Evolutionary conservation across 1,140 invertebrate genomes (phyloP).

Genomic region (Ceratina australensis): DNA sequence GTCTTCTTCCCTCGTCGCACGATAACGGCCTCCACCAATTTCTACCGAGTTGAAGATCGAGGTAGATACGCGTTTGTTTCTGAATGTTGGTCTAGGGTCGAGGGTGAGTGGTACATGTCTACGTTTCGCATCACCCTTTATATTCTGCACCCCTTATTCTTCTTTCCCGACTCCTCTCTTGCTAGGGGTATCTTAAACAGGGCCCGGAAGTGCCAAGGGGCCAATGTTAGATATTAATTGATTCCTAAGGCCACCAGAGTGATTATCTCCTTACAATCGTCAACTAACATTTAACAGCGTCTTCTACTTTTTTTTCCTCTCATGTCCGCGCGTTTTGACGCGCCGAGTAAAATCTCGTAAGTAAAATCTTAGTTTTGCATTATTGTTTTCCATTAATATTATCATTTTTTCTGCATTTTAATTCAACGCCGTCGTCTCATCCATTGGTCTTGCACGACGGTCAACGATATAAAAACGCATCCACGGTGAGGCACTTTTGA

Average conservation of each 20-base stretch:
- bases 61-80: slow-evolving; percentile 49
- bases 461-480: slow-evolving; percentile 62
- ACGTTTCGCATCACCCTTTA: background rate
- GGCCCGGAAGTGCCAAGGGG: slow-evolving; percentile 66
- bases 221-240: slow-evolving; percentile 73
- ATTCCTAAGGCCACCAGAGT: slow-evolving; percentile 77
- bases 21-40: slow-evolving; percentile 43
- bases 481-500: slow-evolving; percentile 74
- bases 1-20: background rate
- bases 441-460: slow-evolving; percentile 51
- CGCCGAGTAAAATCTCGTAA: slow-evolving; percentile 3
- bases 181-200: slow-evolving; percentile 33
- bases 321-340: background rate
- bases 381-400: slow-evolving; percentile 20
- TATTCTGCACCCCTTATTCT: background rate
- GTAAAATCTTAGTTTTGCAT: background rate
- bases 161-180: slow-evolving; percentile 6
- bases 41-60: slow-evolving; percentile 58
- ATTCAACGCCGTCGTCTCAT: slow-evolving; percentile 32
- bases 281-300: slow-evolving; percentile 70
- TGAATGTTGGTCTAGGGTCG: slow-evolving; percentile 34
- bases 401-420: slow-evolving; percentile 14
- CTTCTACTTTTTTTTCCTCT: slow-evolving; percentile 28
- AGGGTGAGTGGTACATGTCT: slow-evolving; percentile 16
- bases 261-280: slow-evolving; percentile 74